Evolutionary conservation across 2,888 invertebrate genomes (phyloP), one percentile per base, ranked within the genome.

Genomic region (Brachyptera putata): DNA sequence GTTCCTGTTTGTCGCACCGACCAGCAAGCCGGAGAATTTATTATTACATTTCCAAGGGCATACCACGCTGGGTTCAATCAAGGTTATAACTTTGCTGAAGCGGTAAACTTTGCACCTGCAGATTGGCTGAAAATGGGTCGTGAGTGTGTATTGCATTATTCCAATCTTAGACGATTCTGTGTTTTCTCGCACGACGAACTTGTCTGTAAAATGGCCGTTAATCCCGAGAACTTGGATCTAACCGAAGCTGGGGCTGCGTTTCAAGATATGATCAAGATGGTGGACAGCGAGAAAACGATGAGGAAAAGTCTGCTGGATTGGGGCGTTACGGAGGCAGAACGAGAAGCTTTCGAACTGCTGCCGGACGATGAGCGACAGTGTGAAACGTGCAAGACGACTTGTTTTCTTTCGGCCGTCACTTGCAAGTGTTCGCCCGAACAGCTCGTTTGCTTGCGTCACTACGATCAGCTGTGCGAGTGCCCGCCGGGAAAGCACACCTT

Each of bases 1-100:
- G 77, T 79, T 46, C 77, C 84, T 70, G 81, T 84, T 65, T 84
- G 80, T 67, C 85, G 96, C 68, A 90, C 92, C 60, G 94, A 97
- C 76, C 99, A 99, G 73, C 88, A 91, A 74, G 96, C 98, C 1
- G 99, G 99, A 22, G 99, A 99, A 76, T 99, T 99, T 77, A 94
- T 99, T 39, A 87, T 99, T 4, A 99, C 99, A n/a, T 99, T 99
- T 77, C 99, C 99, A 0, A 83, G 99, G 64, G 96, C 99, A 0
- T 99, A 99, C 77, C 99, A 99, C 79, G 96, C 99, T 22, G 99
- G 99, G 1, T 99, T 98, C 75, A 99, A 99, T 76, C 97, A 98
- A 74, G 46, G 18, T 21, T 96, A 97, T 74, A 99, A 99, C 76
- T 97, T 99, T 74, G 99, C 99, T 1, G 99, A 99, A 76, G 99